Evolutionary conservation across 2,113 vertebrate species (phyloP).

Genomic region (Rattus rattus): DNA sequence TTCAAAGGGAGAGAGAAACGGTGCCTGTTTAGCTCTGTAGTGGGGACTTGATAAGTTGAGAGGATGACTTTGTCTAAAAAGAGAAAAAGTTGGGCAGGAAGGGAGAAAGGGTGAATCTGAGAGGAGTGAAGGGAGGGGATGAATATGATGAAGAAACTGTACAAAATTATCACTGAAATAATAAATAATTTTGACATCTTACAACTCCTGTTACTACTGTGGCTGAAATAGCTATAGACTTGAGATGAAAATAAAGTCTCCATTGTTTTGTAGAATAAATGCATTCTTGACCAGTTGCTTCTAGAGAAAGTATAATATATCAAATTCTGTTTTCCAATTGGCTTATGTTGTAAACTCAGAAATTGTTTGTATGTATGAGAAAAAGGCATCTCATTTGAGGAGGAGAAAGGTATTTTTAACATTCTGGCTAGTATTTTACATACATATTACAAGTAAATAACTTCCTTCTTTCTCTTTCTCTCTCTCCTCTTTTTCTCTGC

Average conservation of each 20-base stretch:
- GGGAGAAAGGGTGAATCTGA: background rate
- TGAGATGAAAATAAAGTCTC: slow-evolving; percentile 25
- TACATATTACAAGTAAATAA: background rate
- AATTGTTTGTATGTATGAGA: background rate
- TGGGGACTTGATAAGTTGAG: background rate
- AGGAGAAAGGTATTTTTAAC: slow-evolving; percentile 31
- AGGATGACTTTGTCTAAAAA: background rate
- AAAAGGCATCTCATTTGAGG: slow-evolving; percentile 6
- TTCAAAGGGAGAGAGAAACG: background rate
- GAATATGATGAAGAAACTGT: background rate
- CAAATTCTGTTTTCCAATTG: background rate
- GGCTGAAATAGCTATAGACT: background rate
- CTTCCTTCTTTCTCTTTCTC: background rate
- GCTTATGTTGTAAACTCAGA: slow-evolving; percentile 43
- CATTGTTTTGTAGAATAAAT: slow-evolving; percentile 31
- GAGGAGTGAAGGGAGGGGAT: background rate
- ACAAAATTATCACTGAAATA: background rate
- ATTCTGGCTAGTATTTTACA: slow-evolving; percentile 8
- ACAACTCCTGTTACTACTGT: background rate
- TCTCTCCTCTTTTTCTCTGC: background rate
- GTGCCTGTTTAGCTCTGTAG: background rate
- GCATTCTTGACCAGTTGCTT: slow-evolving; percentile 41
- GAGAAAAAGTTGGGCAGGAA: background rate
- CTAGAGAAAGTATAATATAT: slow-evolving; percentile 5
- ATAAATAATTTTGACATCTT: background rate